Evolutionary conservation across 1,140 invertebrate species (phyloP).

Genomic region (Oryzaephilus surinamensis): DNA sequence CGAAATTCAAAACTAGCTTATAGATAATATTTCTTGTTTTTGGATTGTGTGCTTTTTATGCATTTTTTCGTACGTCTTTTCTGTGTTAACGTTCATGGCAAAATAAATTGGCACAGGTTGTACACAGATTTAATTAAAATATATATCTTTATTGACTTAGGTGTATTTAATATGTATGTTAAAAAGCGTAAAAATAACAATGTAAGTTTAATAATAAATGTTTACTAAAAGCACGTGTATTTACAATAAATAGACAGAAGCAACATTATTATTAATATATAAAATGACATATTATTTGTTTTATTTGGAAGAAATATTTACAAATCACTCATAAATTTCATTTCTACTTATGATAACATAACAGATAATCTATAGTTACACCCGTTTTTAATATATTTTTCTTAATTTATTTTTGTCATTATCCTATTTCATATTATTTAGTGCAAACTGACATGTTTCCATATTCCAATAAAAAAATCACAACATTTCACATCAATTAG

Average conservation of each 20-base stretch:
- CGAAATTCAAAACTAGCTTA: no score
- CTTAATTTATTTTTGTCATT: no score
- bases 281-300: conserved; percentile 16
- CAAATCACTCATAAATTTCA: conserved; percentile 19
- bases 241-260: conserved; percentile 14
- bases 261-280: conserved; percentile 14
- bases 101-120: no score
- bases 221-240: conserved; percentile 16
- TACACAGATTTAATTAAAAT: conserved; percentile 19
- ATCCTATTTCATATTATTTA: no score
- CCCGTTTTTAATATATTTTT: no score
- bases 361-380: conserved; percentile 10
- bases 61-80: no score
- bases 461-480: no score
- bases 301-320: conserved; percentile 20
- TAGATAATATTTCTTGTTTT: no score
- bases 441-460: no score
- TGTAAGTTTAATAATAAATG: conserved; percentile 10
- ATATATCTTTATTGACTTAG: conserved; percentile 17
- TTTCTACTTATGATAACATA: conserved; percentile 12
- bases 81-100: no score
- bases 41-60: no score
- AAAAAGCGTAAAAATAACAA: conserved; percentile 3
- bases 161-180: conserved; percentile 14
- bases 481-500: no score